A percentile compares a stretch with the other conserved stretches of the same genome.
These are phyloP conservation scores for Upupa epops DNA, from an alignment of 2,113 vertebrate genomes.

Conservation along the genomic window DNA sequence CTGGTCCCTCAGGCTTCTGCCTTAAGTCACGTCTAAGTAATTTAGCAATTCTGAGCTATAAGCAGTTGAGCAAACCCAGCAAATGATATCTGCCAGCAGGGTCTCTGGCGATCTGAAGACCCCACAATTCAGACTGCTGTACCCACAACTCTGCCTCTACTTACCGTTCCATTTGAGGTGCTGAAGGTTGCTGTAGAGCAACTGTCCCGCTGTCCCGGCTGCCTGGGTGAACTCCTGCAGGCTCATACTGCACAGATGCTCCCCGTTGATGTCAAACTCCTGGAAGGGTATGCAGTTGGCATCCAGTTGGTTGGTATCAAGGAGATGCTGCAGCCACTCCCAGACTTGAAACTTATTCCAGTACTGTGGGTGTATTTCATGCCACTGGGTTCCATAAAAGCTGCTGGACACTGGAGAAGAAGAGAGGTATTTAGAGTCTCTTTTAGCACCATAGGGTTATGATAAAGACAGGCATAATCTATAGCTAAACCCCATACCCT, in stretches of 20 bases:
- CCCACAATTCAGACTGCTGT: background rate
- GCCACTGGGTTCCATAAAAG: slow-evolving; percentile 86
- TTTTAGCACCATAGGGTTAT: background rate
- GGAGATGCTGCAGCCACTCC: slow-evolving; percentile 96
- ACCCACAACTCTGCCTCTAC: background rate
- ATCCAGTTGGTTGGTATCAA: slow-evolving; percentile 95
- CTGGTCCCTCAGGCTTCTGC: background rate
- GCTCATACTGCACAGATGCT: slow-evolving; percentile 90
- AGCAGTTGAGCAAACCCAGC: background rate
- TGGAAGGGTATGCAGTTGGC: slow-evolving; percentile 90
- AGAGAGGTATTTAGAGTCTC: background rate
- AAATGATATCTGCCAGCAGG: background rate
- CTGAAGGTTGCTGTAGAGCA: slow-evolving; percentile 89
- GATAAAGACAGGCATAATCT: background rate
- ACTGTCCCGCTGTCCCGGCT: slow-evolving; percentile 86
- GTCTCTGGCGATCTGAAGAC: background rate
- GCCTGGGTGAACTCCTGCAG: slow-evolving; percentile 90
- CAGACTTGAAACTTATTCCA: slow-evolving; percentile 98
- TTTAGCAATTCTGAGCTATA: background rate
- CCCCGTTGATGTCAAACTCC: slow-evolving; percentile 92
- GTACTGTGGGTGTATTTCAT: slow-evolving; percentile 89
- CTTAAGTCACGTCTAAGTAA: background rate
- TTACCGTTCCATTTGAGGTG: slow-evolving; percentile 92
- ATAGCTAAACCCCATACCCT: background rate
- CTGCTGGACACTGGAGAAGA: slow-evolving; percentile 73